These are phyloP conservation scores for Entomyzon cyanotis DNA, from an alignment of 2,113 vertebrate species.

Conservation along the genomic window DNA sequence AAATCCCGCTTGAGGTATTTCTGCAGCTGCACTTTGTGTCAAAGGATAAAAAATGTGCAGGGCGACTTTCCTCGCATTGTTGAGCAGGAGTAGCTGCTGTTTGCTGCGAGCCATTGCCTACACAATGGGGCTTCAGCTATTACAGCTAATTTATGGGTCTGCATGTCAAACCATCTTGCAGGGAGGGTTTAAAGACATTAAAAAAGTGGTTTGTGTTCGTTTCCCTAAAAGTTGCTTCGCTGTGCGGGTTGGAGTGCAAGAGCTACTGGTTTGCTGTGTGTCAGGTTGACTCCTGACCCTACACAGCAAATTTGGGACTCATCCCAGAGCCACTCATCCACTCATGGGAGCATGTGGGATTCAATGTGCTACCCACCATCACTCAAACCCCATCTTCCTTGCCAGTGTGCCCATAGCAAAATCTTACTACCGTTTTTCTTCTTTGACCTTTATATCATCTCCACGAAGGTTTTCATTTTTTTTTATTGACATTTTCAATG, in stretches of 20 bases:
- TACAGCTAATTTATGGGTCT: slow-evolving; percentile 51
- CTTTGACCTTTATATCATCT: background rate
- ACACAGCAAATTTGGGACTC: background rate
- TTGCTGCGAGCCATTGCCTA: slow-evolving; percentile 20
- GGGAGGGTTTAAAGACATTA: slow-evolving; percentile 19
- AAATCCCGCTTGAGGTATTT: slow-evolving; percentile 11
- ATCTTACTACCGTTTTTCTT: background rate
- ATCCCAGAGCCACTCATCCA: background rate
- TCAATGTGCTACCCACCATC: background rate
- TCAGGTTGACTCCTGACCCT: background rate
- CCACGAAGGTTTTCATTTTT: background rate
- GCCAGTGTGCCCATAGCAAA: background rate
- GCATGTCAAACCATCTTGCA: slow-evolving; percentile 31
- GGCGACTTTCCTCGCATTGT: slow-evolving; percentile 48
- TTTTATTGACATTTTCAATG: background rate
- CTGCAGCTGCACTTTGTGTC: slow-evolving; percentile 58
- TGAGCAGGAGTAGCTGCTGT: background rate
- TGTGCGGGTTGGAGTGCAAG: rapidly evolving
- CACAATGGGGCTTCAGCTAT: slow-evolving; percentile 41
- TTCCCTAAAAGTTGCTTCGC: background rate
- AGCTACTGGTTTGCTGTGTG: background rate
- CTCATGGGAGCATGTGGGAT: rapidly evolving
- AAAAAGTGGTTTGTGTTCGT: background rate
- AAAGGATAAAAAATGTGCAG: slow-evolving; percentile 36
- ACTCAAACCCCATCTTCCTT: background rate